These are phyloP conservation scores for Anguilla megastoma DNA, from an alignment of 2,797 vertebrate species.

Conservation along the genomic window DNA sequence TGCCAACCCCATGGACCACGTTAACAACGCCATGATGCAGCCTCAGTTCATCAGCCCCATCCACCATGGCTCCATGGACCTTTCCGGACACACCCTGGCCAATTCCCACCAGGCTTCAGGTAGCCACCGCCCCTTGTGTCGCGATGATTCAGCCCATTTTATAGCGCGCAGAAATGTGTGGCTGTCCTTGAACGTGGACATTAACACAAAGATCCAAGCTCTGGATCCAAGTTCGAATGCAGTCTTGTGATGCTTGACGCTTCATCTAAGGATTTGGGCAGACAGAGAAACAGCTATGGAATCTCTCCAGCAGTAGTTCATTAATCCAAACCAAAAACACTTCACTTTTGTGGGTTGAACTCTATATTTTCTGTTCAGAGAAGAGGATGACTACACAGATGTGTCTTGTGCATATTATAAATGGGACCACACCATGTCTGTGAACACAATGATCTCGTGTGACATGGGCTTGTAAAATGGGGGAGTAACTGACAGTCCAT, in stretches of 20 bases:
- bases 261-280: neutral
- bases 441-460: neutral
- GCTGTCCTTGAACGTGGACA: neutral
- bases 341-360: neutral
- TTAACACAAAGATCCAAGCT: neutral
- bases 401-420: neutral
- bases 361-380: neutral
- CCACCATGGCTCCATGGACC: constrained; percentile 90
- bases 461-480: neutral
- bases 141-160: neutral
- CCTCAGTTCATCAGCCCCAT: constrained; percentile 93
- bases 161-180: neutral
- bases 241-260: neutral
- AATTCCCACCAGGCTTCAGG: constrained; percentile 92
- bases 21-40: constrained; percentile 88
- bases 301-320: neutral
- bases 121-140: constrained; percentile 52
- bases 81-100: constrained; percentile 93
- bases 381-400: neutral
- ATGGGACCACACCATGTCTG: no score
- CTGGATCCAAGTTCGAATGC: neutral
- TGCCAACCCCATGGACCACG: constrained; percentile 83
- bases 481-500: neutral
- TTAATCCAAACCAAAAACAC: neutral
- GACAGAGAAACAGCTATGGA: neutral